Evolutionary conservation across 2,797 vertebrate genomes (phyloP).

Genomic region (Pelobates cultripes): DNA sequence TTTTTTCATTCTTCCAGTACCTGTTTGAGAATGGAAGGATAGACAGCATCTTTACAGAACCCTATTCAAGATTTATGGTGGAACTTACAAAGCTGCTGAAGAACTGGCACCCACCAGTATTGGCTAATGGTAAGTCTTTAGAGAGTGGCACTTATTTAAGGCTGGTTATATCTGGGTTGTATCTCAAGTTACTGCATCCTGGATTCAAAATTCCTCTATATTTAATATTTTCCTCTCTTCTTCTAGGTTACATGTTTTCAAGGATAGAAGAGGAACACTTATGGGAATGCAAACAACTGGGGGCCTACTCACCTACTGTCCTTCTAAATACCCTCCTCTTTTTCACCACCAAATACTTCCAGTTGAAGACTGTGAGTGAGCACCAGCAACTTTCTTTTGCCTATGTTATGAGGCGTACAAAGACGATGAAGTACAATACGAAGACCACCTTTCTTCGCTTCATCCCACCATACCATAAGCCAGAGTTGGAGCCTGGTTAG

Average conservation of each 20-base stretch:
- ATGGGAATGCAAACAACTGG: conserved; percentile 97
- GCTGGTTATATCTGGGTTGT: no score
- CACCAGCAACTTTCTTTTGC: conserved; percentile 95
- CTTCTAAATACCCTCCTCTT: conserved; percentile 96
- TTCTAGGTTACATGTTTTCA: conserved; percentile 88
- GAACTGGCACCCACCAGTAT: conserved; percentile 86
- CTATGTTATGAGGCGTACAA: conserved; percentile 92
- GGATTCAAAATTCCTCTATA: no score
- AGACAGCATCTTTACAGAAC: conserved; percentile 98
- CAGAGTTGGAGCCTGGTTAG: conserved; percentile 76
- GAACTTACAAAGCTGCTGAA: conserved; percentile 89
- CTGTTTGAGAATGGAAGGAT: conserved; percentile 95
- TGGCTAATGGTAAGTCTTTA: conserved; percentile 84
- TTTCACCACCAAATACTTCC: conserved; percentile 97
- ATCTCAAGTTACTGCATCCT: no score
- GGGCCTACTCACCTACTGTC: conserved; percentile 95
- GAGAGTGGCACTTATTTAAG: conserved; percentile 7
- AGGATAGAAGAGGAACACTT: conserved; percentile 95
- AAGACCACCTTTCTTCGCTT: conserved; percentile 94
- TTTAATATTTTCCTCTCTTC: not conserved
- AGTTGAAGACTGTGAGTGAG: conserved; percentile 87
- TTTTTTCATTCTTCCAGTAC: conserved; percentile 73
- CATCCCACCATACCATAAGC: conserved; percentile 84
- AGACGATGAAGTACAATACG: conserved; percentile 81
- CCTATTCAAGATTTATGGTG: conserved; percentile 92